These are phyloP conservation scores for Xanthorhoe designata DNA, from an alignment of 2,888 invertebrate genomes.

Conservation along the genomic window DNA sequence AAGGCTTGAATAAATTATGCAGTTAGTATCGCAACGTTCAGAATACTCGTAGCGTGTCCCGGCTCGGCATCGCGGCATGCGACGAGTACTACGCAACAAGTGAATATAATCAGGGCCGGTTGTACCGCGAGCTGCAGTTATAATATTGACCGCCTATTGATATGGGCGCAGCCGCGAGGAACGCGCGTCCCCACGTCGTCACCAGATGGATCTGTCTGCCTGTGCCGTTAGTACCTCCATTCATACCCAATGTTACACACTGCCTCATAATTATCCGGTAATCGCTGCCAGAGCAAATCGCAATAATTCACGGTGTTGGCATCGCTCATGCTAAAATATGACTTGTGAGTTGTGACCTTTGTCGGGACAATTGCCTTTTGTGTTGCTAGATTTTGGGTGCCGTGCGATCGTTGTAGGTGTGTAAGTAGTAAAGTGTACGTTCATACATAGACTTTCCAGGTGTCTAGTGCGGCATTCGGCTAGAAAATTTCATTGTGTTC, in stretches of 20 bases:
- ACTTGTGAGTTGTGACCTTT: slow-evolving; percentile 35
- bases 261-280: slow-evolving; percentile 35
- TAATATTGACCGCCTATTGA: slow-evolving; percentile 70
- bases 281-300: slow-evolving; percentile 40
- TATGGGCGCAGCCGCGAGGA: slow-evolving; percentile 82
- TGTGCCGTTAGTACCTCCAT: slow-evolving; percentile 69
- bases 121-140: slow-evolving; percentile 67
- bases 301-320: slow-evolving; percentile 32
- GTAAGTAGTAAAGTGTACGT: slow-evolving; percentile 5
- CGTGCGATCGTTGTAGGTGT: neutral
- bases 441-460: neutral
- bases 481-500: slow-evolving; percentile 40
- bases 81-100: slow-evolving; percentile 72
- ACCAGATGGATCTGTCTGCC: slow-evolving; percentile 82
- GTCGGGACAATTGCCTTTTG: slow-evolving; percentile 27
- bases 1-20: slow-evolving; percentile 62
- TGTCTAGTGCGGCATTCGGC: slow-evolving; percentile 11
- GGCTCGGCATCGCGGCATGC: slow-evolving; percentile 65
- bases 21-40: slow-evolving; percentile 72
- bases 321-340: slow-evolving; percentile 24
- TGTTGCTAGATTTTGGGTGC: slow-evolving; percentile 2
- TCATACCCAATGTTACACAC: slow-evolving; percentile 30
- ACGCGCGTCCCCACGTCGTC: slow-evolving; percentile 81
- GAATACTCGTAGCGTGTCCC: slow-evolving; percentile 65
- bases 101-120: slow-evolving; percentile 76